Evolutionary conservation across 2,797 vertebrate species (phyloP).

Genomic region (Acanthopagrus latus): DNA sequence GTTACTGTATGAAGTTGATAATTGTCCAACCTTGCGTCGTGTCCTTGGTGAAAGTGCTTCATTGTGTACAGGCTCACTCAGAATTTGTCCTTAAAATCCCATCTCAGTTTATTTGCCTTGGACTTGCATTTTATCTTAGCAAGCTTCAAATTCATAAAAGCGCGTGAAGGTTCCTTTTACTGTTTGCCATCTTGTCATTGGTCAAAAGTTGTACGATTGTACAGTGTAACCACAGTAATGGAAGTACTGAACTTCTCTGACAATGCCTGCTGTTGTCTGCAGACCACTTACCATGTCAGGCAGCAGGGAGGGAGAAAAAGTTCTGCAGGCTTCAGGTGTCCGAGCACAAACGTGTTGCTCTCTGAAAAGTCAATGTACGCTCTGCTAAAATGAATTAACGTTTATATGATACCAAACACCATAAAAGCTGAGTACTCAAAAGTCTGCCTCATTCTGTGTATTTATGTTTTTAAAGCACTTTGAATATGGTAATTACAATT

Average conservation of each 20-base stretch:
- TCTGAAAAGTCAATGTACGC: background rate
- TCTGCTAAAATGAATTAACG: background rate
- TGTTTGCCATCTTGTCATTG: background rate
- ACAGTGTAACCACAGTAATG: background rate
- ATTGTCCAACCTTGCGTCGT: background rate
- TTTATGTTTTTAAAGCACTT: slow-evolving; percentile 20
- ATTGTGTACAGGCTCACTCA: background rate
- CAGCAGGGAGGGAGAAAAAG: background rate
- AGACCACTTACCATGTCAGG: background rate
- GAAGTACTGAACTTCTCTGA: background rate
- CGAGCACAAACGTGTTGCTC: background rate
- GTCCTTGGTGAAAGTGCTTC: background rate
- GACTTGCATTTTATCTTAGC: background rate
- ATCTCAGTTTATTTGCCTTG: background rate
- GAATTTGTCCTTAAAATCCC: background rate
- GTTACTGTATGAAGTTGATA: slow-evolving; percentile 22
- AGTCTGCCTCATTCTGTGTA: slow-evolving; percentile 9
- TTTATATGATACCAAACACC: slow-evolving; percentile 12
- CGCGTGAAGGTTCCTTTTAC: background rate
- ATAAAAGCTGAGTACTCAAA: slow-evolving; percentile 15
- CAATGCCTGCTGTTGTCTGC: background rate
- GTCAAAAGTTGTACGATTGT: background rate
- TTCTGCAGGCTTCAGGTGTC: background rate
- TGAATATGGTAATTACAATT: slow-evolving; percentile 32
- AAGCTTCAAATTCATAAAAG: background rate